Percentiles rank a stretch among this genome's conserved stretches.
Evolutionary conservation across 2,888 invertebrate species (phyloP).

Genomic region (Lagria hirta): DNA sequence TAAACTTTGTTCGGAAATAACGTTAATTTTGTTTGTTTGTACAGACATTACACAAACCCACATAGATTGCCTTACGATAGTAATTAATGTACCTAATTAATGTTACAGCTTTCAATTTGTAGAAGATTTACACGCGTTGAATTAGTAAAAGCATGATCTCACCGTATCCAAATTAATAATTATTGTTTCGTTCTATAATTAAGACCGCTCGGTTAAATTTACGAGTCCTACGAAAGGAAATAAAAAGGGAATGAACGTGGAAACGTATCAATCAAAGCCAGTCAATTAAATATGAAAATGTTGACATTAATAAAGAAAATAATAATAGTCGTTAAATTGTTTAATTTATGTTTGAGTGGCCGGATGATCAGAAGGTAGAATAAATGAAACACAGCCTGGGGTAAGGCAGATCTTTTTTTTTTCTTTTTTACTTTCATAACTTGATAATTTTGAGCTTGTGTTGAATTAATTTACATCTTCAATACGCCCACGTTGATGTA

Average conservation of each 20-base stretch:
- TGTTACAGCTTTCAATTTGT: slow-evolving; percentile 24
- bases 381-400: slow-evolving; percentile 10
- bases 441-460: slow-evolving; percentile 17
- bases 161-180: slow-evolving; percentile 19
- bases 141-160: slow-evolving; percentile 20
- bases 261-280: not conserved
- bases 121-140: slow-evolving; percentile 20
- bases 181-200: slow-evolving; percentile 12
- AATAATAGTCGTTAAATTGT: slow-evolving; percentile 9
- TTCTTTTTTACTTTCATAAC: too few relatives aligned
- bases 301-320: slow-evolving; percentile 19
- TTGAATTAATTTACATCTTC: slow-evolving; percentile 23
- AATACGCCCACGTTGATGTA: slow-evolving; percentile 20
- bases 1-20: too few relatives aligned
- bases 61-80: too few relatives aligned
- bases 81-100: slow-evolving; percentile 21
- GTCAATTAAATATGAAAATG: slow-evolving; percentile 10
- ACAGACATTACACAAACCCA: too few relatives aligned
- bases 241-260: slow-evolving; percentile 4
- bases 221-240: slow-evolving; percentile 6
- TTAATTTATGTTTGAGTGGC: slow-evolving; percentile 8
- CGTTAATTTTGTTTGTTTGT: too few relatives aligned
- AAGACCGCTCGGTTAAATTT: slow-evolving; percentile 5
- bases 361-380: slow-evolving; percentile 3
- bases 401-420: slow-evolving; percentile 1